A percentile compares a stretch with the other conserved stretches of the same genome.
Evolutionary conservation across 2,888 invertebrate species (phyloP).

Genomic region (Hypena proboscidalis): DNA sequence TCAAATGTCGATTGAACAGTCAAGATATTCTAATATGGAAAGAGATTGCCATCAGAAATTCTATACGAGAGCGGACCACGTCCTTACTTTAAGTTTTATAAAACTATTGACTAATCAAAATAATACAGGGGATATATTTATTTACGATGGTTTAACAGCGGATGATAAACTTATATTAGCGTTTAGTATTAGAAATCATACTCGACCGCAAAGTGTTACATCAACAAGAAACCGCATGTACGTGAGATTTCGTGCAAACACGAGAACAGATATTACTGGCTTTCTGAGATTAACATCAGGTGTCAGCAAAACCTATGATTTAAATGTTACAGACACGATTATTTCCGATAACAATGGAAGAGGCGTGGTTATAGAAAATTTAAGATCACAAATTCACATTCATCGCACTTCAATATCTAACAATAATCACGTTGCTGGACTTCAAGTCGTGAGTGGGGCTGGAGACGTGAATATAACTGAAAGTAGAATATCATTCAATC

Average conservation of each 20-base stretch:
- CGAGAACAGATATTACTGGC: conserved; percentile 89
- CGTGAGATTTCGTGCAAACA: conserved; percentile 91
- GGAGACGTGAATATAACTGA: conserved; percentile 97
- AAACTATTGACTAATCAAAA: conserved; percentile 91
- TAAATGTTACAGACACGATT: conserved; percentile 93
- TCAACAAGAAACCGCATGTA: conserved; percentile 92
- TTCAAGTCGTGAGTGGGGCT: conserved; percentile 95
- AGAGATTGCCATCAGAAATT: conserved; percentile 93
- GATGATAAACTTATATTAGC: conserved; percentile 89
- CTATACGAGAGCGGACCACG: conserved; percentile 90
- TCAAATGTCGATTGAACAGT: conserved; percentile 92
- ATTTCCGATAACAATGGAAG: conserved; percentile 96
- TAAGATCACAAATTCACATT: conserved; percentile 95
- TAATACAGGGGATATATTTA: conserved; percentile 89
- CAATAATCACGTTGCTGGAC: conserved; percentile 95
- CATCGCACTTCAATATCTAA: conserved; percentile 93
- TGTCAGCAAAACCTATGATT: conserved; percentile 91
- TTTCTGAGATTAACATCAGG: conserved; percentile 93
- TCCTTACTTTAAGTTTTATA: conserved; percentile 94
- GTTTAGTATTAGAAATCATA: conserved; percentile 92
- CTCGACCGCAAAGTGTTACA: conserved; percentile 95
- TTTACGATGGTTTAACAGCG: conserved; percentile 91
- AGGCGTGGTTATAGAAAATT: conserved; percentile 96
- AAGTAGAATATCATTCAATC: conserved; percentile 95
- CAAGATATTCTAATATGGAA: conserved; percentile 88